Percentiles rank a stretch among this genome's conserved stretches.
Conservation (phyloP, 2,113 vertebrate genomes). For the Meleagris gallopavo region DNA sequence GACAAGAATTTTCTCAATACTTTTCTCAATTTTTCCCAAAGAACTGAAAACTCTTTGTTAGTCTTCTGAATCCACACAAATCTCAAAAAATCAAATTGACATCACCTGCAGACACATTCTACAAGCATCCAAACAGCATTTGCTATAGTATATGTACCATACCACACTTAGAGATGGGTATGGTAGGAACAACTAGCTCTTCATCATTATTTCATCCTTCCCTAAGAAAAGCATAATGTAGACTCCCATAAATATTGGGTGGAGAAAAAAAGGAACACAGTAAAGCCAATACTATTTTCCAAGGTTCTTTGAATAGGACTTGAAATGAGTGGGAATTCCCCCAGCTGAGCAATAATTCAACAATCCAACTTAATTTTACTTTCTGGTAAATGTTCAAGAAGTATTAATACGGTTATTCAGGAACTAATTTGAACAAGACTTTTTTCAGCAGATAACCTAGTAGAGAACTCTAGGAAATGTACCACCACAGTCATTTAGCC, state of each 20-base stretch:
- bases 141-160: background rate
- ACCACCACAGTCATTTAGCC: background rate
- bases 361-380: background rate
- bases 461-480: background rate
- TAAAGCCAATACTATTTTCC: background rate
- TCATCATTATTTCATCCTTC: background rate
- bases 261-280: background rate
- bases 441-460: background rate
- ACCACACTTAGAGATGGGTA: background rate
- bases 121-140: background rate
- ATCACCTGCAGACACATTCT: background rate
- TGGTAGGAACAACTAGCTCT: background rate
- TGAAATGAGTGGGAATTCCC: background rate
- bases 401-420: background rate
- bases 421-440: background rate
- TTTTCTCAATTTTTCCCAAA: background rate
- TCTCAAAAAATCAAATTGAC: background rate
- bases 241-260: background rate
- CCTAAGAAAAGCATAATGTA: background rate
- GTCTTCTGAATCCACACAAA: background rate
- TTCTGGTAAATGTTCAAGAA: background rate
- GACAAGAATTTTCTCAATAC: background rate
- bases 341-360: background rate
- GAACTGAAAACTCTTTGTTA: background rate
- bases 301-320: background rate